phyloP scores from a whole-genome alignment of 1,140 invertebrate genomes.

The Trachymyrmex septentrionalis region DNA sequence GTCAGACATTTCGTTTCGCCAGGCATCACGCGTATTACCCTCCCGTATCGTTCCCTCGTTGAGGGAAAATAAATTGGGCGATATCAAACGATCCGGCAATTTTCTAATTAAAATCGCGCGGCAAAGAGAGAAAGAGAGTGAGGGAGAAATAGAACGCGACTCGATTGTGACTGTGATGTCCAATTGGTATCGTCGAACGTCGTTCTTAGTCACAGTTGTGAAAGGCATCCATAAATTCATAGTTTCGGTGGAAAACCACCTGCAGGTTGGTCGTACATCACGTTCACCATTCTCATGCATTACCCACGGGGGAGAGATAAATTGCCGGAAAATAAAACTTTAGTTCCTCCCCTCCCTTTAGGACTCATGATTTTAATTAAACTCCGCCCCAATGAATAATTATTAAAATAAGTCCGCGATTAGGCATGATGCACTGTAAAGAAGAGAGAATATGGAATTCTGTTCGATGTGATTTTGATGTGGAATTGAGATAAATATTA shows the following conservation, averaged over 20 bases:
- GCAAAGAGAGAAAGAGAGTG: neutral
- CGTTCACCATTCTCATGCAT: conserved; percentile 27
- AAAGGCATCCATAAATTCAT: conserved; percentile 32
- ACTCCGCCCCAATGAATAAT: conserved; percentile 7
- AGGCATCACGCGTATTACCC: conserved; percentile 16
- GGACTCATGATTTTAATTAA: conserved; percentile 59
- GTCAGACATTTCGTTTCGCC: conserved; percentile 35
- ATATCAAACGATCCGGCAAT: conserved; percentile 30
- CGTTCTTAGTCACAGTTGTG: conserved; percentile 47
- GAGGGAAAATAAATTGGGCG: conserved; percentile 37
- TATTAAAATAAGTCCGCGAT: conserved; percentile 47
- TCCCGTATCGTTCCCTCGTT: conserved; percentile 2
- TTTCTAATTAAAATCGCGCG: conserved; percentile 42
- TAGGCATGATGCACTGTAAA: neutral
- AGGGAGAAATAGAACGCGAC: neutral
- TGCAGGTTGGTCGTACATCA: conserved; percentile 37
- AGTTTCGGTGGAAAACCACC: conserved; percentile 47
- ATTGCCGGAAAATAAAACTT: conserved; percentile 53
- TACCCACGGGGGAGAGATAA: conserved; percentile 52
- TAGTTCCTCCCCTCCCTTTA: neutral
- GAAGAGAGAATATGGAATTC: neutral
- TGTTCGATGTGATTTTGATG: neutral
- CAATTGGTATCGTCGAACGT: conserved; percentile 24
- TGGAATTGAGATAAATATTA: neutral
- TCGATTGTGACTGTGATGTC: neutral